Evolutionary conservation across 2,113 vertebrate genomes (phyloP).

Genomic region (Ginglymostoma cirratum): DNA sequence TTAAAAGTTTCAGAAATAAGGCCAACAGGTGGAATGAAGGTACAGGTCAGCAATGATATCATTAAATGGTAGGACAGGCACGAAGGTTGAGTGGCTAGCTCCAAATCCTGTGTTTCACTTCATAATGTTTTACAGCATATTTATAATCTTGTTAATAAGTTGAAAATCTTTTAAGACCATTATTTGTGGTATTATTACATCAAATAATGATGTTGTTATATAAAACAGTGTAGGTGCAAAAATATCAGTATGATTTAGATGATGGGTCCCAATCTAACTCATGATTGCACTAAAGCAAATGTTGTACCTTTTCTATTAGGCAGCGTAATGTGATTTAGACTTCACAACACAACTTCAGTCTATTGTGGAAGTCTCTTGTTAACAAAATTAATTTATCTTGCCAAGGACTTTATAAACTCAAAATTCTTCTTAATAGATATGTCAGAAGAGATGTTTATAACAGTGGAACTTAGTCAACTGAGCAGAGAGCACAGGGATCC

Average conservation of each 20-base stretch:
- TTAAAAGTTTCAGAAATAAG: not conserved
- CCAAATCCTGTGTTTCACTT: not conserved
- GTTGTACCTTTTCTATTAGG: not conserved
- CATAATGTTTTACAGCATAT: not conserved
- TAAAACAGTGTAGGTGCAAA: not conserved
- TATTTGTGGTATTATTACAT: not conserved
- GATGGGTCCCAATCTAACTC: not conserved
- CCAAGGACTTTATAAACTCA: not conserved
- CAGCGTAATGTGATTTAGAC: not conserved
- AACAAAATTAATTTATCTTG: not conserved
- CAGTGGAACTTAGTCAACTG: not conserved
- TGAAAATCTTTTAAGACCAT: not conserved
- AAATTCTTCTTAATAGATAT: not conserved
- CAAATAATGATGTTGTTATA: not conserved
- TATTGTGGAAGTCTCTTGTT: not conserved
- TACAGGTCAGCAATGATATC: not conserved
- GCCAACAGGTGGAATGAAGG: not conserved
- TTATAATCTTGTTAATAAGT: not conserved
- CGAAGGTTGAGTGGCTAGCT: too few species aligned
- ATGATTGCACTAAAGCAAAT: not conserved
- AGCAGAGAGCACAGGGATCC: not conserved
- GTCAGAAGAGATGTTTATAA: not conserved
- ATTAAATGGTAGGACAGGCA: not conserved
- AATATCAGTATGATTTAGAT: not conserved
- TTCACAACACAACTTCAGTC: not conserved